A percentile compares a stretch with the other conserved stretches of the same genome.
Conservation (phyloP, 1,140 invertebrate species). For the Monomorium pharaonis region DNA sequence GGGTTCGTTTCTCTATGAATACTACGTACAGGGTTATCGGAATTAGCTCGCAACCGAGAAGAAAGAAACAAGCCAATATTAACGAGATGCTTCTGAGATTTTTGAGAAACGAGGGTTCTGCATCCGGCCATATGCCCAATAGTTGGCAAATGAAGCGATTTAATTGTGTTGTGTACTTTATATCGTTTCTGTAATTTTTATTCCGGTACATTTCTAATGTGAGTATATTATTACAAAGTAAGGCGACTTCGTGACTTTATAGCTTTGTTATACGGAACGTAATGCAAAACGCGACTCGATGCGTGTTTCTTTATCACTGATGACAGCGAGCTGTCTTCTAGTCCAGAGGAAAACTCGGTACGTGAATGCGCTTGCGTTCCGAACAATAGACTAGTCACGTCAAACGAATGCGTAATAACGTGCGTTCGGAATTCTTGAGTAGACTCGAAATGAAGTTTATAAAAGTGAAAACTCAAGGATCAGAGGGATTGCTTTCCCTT, state of each 20-base stretch:
- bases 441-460: conserved; percentile 1
- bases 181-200: conserved; percentile 24
- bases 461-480: background rate
- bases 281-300: background rate
- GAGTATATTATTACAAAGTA: background rate
- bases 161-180: conserved; percentile 20
- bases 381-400: background rate
- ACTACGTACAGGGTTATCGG: conserved; percentile 3
- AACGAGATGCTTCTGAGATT: background rate
- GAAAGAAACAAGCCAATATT: background rate
- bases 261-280: background rate
- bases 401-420: background rate
- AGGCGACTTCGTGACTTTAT: background rate
- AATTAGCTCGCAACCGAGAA: conserved; percentile 10
- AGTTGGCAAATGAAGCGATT: conserved; percentile 23
- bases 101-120: background rate
- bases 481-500: background rate
- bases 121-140: conserved; percentile 37
- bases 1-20: background rate
- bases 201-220: conserved; percentile 10
- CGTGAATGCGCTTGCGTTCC: conserved; percentile 32
- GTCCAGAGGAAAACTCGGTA: background rate
- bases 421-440: background rate
- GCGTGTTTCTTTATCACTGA: conserved; percentile 14
- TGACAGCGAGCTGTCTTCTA: no score